Percentiles rank a stretch among this genome's conserved stretches.
phyloP scores from a whole-genome alignment of 2,797 vertebrate species.

The Acomys russatus region DNA sequence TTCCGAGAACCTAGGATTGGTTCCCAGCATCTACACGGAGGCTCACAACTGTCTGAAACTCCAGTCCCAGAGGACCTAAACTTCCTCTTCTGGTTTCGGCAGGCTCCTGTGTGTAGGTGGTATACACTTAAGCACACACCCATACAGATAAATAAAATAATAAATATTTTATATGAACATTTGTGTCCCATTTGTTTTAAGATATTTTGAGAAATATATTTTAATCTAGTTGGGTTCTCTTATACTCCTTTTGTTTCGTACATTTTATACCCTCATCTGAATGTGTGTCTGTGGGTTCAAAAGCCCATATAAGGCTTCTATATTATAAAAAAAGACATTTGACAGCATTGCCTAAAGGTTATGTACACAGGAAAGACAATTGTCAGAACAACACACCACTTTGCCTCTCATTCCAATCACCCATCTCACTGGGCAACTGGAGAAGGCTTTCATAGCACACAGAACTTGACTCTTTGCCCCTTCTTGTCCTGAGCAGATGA shows the following conservation, averaged over 20 bases:
- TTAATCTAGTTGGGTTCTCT: constrained; percentile 13
- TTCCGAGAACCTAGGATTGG: not conserved
- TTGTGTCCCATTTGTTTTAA: not conserved
- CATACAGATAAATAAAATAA: not conserved
- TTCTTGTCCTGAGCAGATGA: not conserved
- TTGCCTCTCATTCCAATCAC: not conserved
- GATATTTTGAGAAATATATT: not conserved
- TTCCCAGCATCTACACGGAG: not conserved
- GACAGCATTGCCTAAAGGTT: not conserved
- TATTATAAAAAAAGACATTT: not conserved
- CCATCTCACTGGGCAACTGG: not conserved
- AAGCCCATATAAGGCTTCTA: not conserved
- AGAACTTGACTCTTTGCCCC: not conserved
- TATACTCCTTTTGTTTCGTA: not conserved
- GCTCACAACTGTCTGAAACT: not conserved
- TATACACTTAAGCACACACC: not conserved
- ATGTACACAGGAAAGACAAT: not conserved
- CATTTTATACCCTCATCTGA: not conserved
- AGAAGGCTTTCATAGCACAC: not conserved
- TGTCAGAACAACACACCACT: not conserved
- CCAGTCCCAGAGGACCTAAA: not conserved
- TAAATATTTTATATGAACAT: not conserved
- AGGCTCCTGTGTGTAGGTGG: not conserved
- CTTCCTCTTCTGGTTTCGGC: not conserved
- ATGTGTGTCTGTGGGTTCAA: not conserved